Base-by-base conservation (phyloP, 92 coral and sea anemone genomes). In the Umimayanthus chanpuru region DNA sequence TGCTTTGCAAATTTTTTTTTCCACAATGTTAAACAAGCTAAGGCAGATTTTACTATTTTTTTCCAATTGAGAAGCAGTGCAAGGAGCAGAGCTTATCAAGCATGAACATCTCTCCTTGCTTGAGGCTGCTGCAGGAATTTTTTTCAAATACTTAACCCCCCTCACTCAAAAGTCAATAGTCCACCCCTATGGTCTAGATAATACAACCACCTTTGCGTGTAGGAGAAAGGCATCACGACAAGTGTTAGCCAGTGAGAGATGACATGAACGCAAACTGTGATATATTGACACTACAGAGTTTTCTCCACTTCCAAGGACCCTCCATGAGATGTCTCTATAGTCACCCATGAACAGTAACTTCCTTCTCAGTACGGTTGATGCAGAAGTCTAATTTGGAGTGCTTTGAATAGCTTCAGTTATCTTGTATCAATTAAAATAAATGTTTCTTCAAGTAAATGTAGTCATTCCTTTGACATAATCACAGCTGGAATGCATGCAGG, bases 211-310 rank as follows among this genome's bases (percentile, higher is more conserved):
- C 94, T 92, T 90, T 1, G 92, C 92, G 88, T 92, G 94, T 5
- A 92, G 90, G 8, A 92, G 85, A 79, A 92, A 92, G 8, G 94
- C 94, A 47, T 90, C 94, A 74, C 91, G 85, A 55, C 94, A 92
- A 41, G 85, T 77, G 23, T 85, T 86, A 29, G 94, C 94, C 81
- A 92, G 61, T 41, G 81, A 66, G 49, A 92, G 78, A 81, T 92
- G 90, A 71, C 73, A 81, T 20, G 85, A 92, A 16, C 93, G 92
- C 38, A 92, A 82, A 53, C 89, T 74, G 77, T 92, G 94, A 49
- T 92, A 92, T 39, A 83, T n/a, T 23, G 89, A 81, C 3, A 85
- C 88, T 9, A 77, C 77, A 18, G 81, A 88, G 65, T 40, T 66
- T 29, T 87, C 78, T n/a, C 80, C 89, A 43, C 86, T 40, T 8